These are phyloP conservation scores for cat (Felis catus) DNA, from an alignment of 2,113 vertebrate species.

Conservation along the genomic window DNA sequence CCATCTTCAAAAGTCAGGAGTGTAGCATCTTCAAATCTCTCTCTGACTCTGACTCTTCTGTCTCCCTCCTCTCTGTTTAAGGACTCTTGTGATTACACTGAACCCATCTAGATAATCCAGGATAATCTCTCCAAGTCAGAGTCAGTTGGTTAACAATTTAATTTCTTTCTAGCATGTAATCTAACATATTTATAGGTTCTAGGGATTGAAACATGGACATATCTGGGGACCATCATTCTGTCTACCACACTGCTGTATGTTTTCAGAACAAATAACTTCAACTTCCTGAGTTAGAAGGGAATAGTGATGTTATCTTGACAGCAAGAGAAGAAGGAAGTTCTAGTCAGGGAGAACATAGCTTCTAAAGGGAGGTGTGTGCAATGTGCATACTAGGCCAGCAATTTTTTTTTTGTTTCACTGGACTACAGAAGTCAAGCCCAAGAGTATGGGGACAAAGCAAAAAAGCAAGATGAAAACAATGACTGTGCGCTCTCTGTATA, in stretches of 20 bases:
- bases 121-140: background rate
- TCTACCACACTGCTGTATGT: background rate
- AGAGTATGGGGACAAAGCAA: background rate
- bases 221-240: background rate
- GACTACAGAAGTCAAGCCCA: background rate
- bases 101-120: background rate
- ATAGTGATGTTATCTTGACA: background rate
- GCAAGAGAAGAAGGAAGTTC: background rate
- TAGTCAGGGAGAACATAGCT: background rate
- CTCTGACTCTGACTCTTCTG: background rate
- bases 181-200: background rate
- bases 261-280: slow-evolving; percentile 13
- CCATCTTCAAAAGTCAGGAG: background rate
- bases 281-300: background rate
- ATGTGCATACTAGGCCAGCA: background rate
- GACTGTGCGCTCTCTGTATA: background rate
- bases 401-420: background rate
- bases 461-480: background rate
- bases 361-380: background rate
- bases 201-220: background rate
- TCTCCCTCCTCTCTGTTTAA: background rate
- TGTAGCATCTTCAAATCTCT: background rate
- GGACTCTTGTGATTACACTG: background rate
- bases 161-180: background rate
- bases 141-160: background rate